A percentile compares a stretch with the other conserved stretches of the same genome.
These are phyloP conservation scores for Pollenia labialis DNA, from an alignment of 2,888 invertebrate species.

Conservation along the genomic window DNA sequence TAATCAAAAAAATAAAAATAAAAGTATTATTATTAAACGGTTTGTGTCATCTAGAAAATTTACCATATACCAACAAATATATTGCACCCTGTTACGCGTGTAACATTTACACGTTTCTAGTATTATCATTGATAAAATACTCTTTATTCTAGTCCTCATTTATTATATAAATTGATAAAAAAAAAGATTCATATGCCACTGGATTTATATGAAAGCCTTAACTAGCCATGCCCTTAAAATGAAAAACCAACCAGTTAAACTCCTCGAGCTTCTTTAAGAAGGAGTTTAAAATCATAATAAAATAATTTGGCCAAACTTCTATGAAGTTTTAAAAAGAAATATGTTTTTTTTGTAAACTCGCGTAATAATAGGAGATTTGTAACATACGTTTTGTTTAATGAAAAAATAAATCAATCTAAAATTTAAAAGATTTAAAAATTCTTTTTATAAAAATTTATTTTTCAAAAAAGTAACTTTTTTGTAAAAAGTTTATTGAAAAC, in stretches of 20 bases:
- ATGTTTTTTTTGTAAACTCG: background rate
- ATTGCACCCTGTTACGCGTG: background rate
- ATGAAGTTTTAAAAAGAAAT: too few relatives aligned
- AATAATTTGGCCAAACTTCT: too few relatives aligned
- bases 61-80: slow-evolving; percentile 19
- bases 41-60: background rate
- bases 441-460: background rate
- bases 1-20: background rate
- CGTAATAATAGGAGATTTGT: background rate
- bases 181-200: slow-evolving; percentile 1
- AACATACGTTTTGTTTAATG: background rate
- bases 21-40: slow-evolving; percentile 34
- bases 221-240: slow-evolving; percentile 57
- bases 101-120: slow-evolving; percentile 1
- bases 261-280: background rate
- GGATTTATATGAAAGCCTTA: slow-evolving; percentile 26
- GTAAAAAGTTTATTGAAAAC: background rate
- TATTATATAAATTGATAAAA: slow-evolving; percentile 16
- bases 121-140: slow-evolving; percentile 16
- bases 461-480: background rate
- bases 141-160: slow-evolving; percentile 66
- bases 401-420: background rate
- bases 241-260: slow-evolving; percentile 33
- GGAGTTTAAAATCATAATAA: background rate
- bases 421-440: too few relatives aligned